Base-by-base conservation (phyloP, 2,888 invertebrate genomes). In the Neoitamus cyanurus region DNA sequence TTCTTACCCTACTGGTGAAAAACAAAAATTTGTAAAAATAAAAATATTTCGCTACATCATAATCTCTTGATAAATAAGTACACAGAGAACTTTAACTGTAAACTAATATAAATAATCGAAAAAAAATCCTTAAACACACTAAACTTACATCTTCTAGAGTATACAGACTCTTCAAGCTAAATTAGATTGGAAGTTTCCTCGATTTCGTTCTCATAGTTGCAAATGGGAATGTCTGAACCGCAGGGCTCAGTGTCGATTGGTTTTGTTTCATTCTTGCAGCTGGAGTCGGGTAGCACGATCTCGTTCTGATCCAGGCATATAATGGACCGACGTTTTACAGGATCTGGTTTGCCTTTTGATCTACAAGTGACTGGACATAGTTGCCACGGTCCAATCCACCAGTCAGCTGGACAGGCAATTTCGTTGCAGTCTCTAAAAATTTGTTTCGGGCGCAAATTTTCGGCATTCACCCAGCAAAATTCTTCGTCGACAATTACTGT, bases 381-480 rank as follows among this genome's bases (percentile, higher is more conserved):
- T 88, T 96, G 95, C 97, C 97, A 98, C 0, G 95, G 94, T 0
- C 97, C 97, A 30, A 94, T 93, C 96, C 96, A 97, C 97, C 97
- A 97, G 89, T 94, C 94, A n/a, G 94, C 93, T 9, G 94, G 94
- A 89, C 95, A 94, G 46, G 93, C 92, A 87, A 94, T 93, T 85
- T 92, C 92, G 89, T 94, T 94, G 90, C 97, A 97, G 69, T 92
- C 92, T 87, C 94, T 93, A 89, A 93, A 93, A 88, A 93, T 91
- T 87, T 94, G 94, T 69, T 92, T 91, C 28, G 94, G 94, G 20
- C 93, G 93, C 86, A 93, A 92, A 85, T 91, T 90, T 86, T 90
- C 90, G 37, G 93, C 93, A 87, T 92, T 92, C 88, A 92, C 92
- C 92, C 93, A 93, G 89, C 94, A 94, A 86, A 92, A 90, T 48